A percentile compares a stretch with the other conserved stretches of the same genome.
Conservation (phyloP, 2,797 vertebrate species). For the Erethizon dorsatum region DNA sequence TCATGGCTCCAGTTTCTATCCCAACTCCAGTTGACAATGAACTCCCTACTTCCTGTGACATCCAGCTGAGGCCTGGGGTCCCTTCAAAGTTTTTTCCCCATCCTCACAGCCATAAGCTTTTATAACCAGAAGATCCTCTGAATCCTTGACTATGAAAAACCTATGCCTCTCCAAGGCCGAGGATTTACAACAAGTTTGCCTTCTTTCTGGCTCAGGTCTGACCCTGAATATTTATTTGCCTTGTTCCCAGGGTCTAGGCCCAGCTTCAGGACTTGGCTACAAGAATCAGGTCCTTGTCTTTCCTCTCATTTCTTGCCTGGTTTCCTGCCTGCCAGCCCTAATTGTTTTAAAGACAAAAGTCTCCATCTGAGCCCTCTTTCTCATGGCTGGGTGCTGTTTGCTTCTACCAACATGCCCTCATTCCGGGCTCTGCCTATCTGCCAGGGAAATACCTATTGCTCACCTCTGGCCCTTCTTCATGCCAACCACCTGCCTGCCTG, state of each 20-base stretch:
- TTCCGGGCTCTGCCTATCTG: not conserved
- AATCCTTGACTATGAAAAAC: not conserved
- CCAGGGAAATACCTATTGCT: not conserved
- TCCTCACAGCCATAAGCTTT: not conserved
- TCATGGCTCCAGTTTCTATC: not conserved
- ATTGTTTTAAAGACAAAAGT: constrained; percentile 68
- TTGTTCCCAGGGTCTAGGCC: not conserved
- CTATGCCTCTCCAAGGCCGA: not conserved
- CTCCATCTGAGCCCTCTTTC: not conserved
- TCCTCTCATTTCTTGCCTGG: not conserved
- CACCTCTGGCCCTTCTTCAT: constrained; percentile 35
- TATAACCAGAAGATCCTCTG: not conserved
- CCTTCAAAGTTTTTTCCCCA: not conserved
- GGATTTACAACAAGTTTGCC: not conserved
- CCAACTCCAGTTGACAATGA: not conserved
- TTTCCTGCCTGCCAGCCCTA: not conserved
- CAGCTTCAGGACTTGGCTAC: not conserved
- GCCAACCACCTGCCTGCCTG: constrained; percentile 64
- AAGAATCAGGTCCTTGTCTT: not conserved
- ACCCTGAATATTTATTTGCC: not conserved
- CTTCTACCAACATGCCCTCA: not conserved
- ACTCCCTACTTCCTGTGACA: not conserved
- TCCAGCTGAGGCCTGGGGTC: not conserved
- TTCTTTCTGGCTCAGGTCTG: not conserved
- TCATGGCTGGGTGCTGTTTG: not conserved